Base-by-base conservation (phyloP, 2,797 vertebrate species). In the Scyliorhinus canicula region DNA sequence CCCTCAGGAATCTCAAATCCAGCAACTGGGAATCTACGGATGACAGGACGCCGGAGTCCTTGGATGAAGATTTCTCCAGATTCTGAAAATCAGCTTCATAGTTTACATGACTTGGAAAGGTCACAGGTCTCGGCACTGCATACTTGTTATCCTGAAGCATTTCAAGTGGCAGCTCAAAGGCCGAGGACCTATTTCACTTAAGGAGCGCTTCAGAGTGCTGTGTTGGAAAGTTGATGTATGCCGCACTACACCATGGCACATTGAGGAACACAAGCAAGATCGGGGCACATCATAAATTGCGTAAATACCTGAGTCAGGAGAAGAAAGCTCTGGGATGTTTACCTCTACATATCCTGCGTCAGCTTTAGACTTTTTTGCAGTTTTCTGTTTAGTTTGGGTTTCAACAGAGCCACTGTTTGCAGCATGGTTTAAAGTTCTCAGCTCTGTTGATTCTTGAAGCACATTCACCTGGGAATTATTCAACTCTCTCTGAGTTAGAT, bases 1-100 rank as follows among this genome's bases (percentile, higher is more conserved):
- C 67, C 93, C 93, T 94, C 93, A 74, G 93, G 93, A 7, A 94
- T 94, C n/a, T n/a, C 47, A 94, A 94, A 84, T 93, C 65, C 16
- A 95, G n/a, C 60, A 93, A 94, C 57, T 95, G 95, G 55, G 90
- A 93, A 52, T 93, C 90, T 19, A 94, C 77, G 8, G 16, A 63
- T 19, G 95, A 95, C 14, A 69, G 85, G 9, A 95, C 88, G 7
- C 95, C 95, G 0, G 95, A 95, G 60, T 95, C 95, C 60, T 93
- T 95, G 24, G 95, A 95, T 28, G 93, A 74, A 35, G 67, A 94
- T 74, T 94, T 69, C 47, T 71, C 50, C 67, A 94, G 47, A 74
- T 94, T 69, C 67, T 94, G 74, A 71, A 94, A 74, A 19, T 94
- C 93, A 52, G 93, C 21, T 35, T 94, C 67, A 74, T 94, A 94